phyloP scores from a whole-genome alignment of 1,140 invertebrate species.

The Colletes gigas region DNA sequence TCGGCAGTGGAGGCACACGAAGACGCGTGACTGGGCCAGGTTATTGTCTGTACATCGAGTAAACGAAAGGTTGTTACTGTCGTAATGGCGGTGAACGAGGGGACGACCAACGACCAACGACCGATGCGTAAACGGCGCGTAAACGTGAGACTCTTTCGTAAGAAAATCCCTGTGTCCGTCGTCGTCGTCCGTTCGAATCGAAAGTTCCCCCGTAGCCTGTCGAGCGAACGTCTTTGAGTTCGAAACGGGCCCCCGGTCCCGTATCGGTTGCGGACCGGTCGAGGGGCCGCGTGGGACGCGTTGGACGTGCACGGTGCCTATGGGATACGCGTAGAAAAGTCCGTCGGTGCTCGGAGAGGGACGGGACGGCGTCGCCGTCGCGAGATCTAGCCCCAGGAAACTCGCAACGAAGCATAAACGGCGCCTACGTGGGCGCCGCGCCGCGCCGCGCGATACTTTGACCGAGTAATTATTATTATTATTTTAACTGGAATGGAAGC shows the following conservation, averaged over 20 bases:
- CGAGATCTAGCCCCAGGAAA: constrained; percentile 30
- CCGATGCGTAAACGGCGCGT: no score
- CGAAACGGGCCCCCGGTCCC: neutral
- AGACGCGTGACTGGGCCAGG: no score
- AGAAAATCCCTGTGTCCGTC: no score
- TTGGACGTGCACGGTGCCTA: neutral
- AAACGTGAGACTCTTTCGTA: no score
- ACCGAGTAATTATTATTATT: constrained; percentile 64
- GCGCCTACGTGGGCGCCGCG: constrained; percentile 73
- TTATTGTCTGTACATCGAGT: no score
- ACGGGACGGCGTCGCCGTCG: neutral
- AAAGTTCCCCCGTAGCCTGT: neutral
- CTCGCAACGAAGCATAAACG: constrained; percentile 69
- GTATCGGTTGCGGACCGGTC: neutral
- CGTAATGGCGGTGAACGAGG: no score
- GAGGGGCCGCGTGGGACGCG: constrained; percentile 13
- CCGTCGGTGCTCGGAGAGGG: neutral
- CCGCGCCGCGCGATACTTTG: constrained; percentile 53
- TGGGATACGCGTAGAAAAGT: constrained; percentile 2
- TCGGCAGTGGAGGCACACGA: no score
- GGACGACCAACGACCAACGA: no score
- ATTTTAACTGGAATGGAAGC: constrained; percentile 63
- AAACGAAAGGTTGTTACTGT: no score
- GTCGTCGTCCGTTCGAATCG: neutral
- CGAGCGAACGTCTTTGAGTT: neutral